A percentile compares a stretch with the other conserved stretches of the same genome.
phyloP scores from a whole-genome alignment of 2,113 vertebrate genomes.

The Mustelus asterias region DNA sequence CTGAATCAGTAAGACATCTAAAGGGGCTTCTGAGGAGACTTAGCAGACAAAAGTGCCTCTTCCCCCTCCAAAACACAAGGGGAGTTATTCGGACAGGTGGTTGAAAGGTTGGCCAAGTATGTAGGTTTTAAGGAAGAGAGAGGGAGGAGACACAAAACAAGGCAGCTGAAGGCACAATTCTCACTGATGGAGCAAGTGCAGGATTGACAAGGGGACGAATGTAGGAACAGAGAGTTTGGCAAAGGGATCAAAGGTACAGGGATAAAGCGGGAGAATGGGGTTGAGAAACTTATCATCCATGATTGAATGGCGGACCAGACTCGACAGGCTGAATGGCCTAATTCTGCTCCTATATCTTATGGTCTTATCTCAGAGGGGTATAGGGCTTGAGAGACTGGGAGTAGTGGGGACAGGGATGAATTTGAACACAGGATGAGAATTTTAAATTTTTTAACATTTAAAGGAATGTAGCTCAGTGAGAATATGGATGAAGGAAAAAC shows the following conservation, averaged over 20 bases:
- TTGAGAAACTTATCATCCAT: too few relatives aligned
- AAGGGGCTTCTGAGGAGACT: neutral
- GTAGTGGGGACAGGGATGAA: neutral
- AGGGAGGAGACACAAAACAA: neutral
- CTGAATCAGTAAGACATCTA: too few relatives aligned
- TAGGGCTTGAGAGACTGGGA: neutral
- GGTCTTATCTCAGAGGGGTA: neutral
- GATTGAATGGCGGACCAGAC: too few relatives aligned
- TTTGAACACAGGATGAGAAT: neutral
- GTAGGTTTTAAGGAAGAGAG: neutral
- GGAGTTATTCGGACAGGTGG: neutral
- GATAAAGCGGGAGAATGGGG: too few relatives aligned
- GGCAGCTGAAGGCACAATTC: neutral
- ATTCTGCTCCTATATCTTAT: too few relatives aligned
- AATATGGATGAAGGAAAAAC: neutral
- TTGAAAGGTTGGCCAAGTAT: neutral
- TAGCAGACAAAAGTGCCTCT: neutral
- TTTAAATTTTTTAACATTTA: too few relatives aligned
- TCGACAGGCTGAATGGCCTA: too few relatives aligned
- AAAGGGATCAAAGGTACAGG: too few relatives aligned
- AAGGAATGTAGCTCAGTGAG: neutral
- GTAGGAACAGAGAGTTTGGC: neutral
- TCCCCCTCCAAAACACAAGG: neutral
- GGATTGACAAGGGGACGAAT: neutral
- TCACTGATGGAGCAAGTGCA: neutral